Base-by-base conservation (phyloP, 2,797 vertebrate genomes). In the Acanthiza pusilla region DNA sequence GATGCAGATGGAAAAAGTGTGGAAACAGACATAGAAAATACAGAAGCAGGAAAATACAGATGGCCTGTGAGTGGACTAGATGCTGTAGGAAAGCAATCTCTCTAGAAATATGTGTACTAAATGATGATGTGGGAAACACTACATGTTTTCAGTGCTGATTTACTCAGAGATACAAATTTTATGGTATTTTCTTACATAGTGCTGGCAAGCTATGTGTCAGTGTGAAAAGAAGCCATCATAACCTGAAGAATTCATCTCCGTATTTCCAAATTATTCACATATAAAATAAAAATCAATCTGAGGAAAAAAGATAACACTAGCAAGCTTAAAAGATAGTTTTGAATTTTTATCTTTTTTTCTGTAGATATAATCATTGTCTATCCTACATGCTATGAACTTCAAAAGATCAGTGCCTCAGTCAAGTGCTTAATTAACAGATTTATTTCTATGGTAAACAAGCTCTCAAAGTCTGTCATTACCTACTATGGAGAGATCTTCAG, bases 221-320 rank as follows among this genome's bases (percentile, higher is more conserved):
- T 36, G 7, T 65, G 15, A 29, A 58, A 91, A 75, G 38, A 63
- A 84, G 48, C 3, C 6, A 45, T 12, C 7, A 43, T 19, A 73
- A 57, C 6, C 20, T 71, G 27, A 84, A 70, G 16, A 89, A 76
- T 62, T 68, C 1, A 72, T 61, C 25, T 84, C 8, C 76, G 17
- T 21, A 47, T 57, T n/a, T 14, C 67, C 11, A 66, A 76, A 70
- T 54, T 87, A 12, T 42, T 53, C 45, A 51, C 27, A 5, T 70
- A 34, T 68, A 67, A 53, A 78, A 38, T 27, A 10, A 14, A 81
- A 86, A 58, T 22, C 16, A 66, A 8, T 36, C 21, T 15, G 15
- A 2, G 7, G 9, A 10, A 51, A 63, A 43, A 12, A 38, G 12
- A 2, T 6, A 23, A 2, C 10, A 61, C 1, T 26, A 57, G 0